Conservation (phyloP, 1,140 invertebrate species). For the Trichoplusia ni region DNA sequence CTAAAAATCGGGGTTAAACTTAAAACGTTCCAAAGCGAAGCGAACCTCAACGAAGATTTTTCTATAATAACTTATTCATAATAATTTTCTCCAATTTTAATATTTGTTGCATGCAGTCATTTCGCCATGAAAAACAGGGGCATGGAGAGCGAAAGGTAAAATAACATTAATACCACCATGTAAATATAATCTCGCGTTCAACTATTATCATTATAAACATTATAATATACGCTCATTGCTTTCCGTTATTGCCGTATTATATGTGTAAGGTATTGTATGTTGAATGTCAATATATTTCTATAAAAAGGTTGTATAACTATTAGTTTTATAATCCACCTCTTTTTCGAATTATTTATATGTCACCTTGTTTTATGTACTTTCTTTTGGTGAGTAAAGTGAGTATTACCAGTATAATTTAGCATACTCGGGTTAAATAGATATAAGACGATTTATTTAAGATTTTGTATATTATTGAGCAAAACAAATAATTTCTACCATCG, state of each 20-base stretch:
- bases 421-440: too few relatives aligned
- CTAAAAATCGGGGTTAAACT: too few relatives aligned
- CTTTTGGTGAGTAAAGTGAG: too few relatives aligned
- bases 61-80: not conserved
- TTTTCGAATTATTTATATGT: too few relatives aligned
- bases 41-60: too few relatives aligned
- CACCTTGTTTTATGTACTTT: too few relatives aligned
- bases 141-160: constrained; percentile 61
- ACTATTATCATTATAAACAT: not conserved
- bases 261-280: not conserved
- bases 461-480: too few relatives aligned
- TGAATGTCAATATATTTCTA: not conserved
- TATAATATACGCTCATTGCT: not conserved
- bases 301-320: too few relatives aligned
- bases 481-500: too few relatives aligned
- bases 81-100: not conserved
- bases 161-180: not conserved
- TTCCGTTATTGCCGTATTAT: constrained; percentile 3
- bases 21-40: not conserved
- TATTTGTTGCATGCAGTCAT: constrained; percentile 70
- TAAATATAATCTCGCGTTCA: constrained; percentile 13
- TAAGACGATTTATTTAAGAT: too few relatives aligned
- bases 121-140: constrained; percentile 58
- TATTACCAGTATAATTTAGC: too few relatives aligned
- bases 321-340: too few relatives aligned